Conservation (phyloP, 2,797 vertebrate genomes). For the Anomalospiza imberbis region DNA sequence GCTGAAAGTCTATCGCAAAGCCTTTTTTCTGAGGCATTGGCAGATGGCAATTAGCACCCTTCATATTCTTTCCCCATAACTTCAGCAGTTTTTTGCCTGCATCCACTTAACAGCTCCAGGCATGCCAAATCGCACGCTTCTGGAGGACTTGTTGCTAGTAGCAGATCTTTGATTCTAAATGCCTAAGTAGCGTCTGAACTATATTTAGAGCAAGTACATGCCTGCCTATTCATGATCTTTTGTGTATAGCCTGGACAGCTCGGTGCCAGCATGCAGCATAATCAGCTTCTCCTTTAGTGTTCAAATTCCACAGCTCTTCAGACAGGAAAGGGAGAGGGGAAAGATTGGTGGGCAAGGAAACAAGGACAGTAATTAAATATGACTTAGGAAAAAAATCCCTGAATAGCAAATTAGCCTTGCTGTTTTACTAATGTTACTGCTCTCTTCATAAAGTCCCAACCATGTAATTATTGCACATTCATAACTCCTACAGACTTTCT, state of each 20-base stretch:
- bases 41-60: slow-evolving; percentile 71
- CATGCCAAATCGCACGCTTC: slow-evolving; percentile 67
- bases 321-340: neutral
- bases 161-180: slow-evolving; percentile 66
- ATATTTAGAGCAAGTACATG: slow-evolving; percentile 69
- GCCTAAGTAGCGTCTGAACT: slow-evolving; percentile 60
- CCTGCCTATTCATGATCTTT: slow-evolving; percentile 68
- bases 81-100: slow-evolving; percentile 65
- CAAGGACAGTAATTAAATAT: slow-evolving; percentile 53
- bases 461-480: slow-evolving; percentile 29
- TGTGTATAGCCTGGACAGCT: slow-evolving; percentile 51
- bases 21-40: slow-evolving; percentile 49
- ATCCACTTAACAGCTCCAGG: slow-evolving; percentile 70
- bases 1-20: slow-evolving; percentile 65
- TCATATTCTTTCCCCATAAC: slow-evolving; percentile 59
- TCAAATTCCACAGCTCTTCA: slow-evolving; percentile 50
- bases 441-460: neutral
- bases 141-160: slow-evolving; percentile 72
- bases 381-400: slow-evolving; percentile 34
- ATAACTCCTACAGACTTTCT: slow-evolving; percentile 19
- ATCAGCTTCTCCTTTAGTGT: slow-evolving; percentile 21
- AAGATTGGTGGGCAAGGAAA: slow-evolving; percentile 15
- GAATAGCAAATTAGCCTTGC: slow-evolving; percentile 49
- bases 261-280: slow-evolving; percentile 30
- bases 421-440: slow-evolving; percentile 16